These are phyloP conservation scores for Spea multiplicata DNA, from an alignment of 2,113 vertebrate genomes.

Conservation along the genomic window DNA sequence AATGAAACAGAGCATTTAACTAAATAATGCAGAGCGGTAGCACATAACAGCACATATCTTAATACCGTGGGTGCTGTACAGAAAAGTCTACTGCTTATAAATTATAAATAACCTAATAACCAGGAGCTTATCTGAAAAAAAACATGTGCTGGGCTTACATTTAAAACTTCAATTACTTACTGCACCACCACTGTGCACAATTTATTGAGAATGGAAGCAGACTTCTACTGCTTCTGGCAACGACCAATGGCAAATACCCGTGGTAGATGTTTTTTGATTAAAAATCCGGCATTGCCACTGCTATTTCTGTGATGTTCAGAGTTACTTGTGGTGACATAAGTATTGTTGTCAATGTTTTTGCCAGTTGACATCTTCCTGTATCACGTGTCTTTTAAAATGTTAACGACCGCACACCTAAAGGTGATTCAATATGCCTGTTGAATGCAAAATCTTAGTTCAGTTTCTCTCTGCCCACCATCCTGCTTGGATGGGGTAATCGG, in stretches of 20 bases:
- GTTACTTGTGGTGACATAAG: no score
- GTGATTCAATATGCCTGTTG: no score
- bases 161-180: conserved; percentile 25
- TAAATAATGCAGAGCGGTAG: conserved; percentile 28
- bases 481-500: no score
- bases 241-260: not conserved
- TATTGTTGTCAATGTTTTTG: no score
- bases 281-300: no score
- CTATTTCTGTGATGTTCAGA: no score
- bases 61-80: conserved; percentile 27
- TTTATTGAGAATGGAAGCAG: not conserved
- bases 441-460: no score
- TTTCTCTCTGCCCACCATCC: no score
- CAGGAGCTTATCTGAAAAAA: conserved; percentile 25
- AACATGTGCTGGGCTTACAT: conserved; percentile 14
- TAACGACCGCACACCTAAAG: no score
- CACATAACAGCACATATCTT: conserved; percentile 12
- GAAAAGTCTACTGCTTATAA: conserved; percentile 23
- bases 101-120: conserved; percentile 40
- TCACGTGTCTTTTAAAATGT: no score
- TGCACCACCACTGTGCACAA: not conserved
- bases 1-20: conserved; percentile 29
- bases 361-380: no score
- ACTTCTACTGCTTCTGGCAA: not conserved
- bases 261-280: no score